A percentile compares a stretch with the other conserved stretches of the same genome.
Conservation (phyloP, 2,888 invertebrate species). For the Operophtera brumata region DNA sequence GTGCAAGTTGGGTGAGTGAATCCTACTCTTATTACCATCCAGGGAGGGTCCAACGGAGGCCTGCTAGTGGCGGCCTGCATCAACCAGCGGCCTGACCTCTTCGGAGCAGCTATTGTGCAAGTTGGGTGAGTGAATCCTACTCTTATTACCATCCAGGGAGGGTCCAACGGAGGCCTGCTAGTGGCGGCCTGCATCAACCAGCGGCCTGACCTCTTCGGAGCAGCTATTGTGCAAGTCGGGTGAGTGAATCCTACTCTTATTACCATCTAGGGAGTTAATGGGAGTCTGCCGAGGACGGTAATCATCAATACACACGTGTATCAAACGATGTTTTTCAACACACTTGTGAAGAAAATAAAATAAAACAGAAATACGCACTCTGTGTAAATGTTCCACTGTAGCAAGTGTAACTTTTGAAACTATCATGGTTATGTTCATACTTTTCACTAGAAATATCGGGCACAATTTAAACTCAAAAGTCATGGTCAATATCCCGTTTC, state of each 20-base stretch:
- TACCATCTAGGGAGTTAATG: conserved; percentile 97
- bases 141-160: conserved; percentile 94
- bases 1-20: conserved; percentile 94
- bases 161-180: conserved; percentile 98
- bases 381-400: no score
- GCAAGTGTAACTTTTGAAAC: no score
- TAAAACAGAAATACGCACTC: no score
- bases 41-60: conserved; percentile 98
- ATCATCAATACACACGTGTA: no score
- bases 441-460: no score
- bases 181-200: conserved; percentile 97
- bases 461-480: no score
- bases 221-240: conserved; percentile 97
- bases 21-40: conserved; percentile 87
- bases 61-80: conserved; percentile 96
- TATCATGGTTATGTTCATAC: no score
- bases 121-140: conserved; percentile 89
- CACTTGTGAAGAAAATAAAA: no score
- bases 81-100: conserved; percentile 97
- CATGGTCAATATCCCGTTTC: no score
- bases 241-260: conserved; percentile 83
- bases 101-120: conserved; percentile 95
- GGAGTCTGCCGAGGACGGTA: no score
- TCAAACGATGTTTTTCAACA: no score
- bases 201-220: conserved; percentile 95